Evolutionary conservation across 2,888 invertebrate genomes (phyloP).

Genomic region (Drosophila nigritarsus): DNA sequence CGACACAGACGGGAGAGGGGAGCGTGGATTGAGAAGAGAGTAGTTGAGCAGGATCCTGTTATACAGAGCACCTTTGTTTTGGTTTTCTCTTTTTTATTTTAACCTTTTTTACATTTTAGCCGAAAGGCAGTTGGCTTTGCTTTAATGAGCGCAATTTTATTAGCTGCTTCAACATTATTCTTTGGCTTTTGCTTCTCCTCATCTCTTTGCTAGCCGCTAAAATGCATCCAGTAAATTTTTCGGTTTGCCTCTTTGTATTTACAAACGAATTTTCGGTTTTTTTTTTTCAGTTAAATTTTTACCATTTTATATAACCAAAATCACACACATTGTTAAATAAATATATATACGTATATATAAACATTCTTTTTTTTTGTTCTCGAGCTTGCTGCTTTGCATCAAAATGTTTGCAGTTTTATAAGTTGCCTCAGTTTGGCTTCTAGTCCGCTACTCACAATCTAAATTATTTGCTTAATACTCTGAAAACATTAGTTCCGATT

Average conservation of each 20-base stretch:
- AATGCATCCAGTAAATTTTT: constrained; percentile 5
- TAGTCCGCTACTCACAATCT: not conserved
- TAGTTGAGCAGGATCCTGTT: constrained; percentile 1
- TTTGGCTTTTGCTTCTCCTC: constrained; percentile 4
- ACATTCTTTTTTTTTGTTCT: no score
- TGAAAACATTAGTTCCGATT: not conserved
- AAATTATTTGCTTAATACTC: not conserved
- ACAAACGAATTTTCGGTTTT: constrained; percentile 53
- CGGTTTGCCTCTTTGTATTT: constrained; percentile 23
- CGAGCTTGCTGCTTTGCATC: no score
- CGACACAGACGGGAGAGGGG: not conserved
- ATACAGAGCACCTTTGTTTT: constrained; percentile 39
- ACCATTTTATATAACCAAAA: not conserved
- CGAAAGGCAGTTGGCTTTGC: constrained; percentile 70
- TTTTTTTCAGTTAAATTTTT: constrained; percentile 16
- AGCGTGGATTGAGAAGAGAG: not conserved
- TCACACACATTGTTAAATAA: not conserved
- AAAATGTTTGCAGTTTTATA: not conserved
- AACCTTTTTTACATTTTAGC: constrained; percentile 72
- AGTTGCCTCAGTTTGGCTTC: not conserved
- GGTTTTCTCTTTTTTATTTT: constrained; percentile 32
- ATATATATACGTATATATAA: not conserved
- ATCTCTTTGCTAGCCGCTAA: not conserved
- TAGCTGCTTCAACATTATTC: constrained; percentile 64
- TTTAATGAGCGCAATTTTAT: constrained; percentile 78